Percentiles rank a stretch among this genome's conserved stretches.
Evolutionary conservation across 2,888 invertebrate species (phyloP).

Genomic region (Gastrophysa polygoni): DNA sequence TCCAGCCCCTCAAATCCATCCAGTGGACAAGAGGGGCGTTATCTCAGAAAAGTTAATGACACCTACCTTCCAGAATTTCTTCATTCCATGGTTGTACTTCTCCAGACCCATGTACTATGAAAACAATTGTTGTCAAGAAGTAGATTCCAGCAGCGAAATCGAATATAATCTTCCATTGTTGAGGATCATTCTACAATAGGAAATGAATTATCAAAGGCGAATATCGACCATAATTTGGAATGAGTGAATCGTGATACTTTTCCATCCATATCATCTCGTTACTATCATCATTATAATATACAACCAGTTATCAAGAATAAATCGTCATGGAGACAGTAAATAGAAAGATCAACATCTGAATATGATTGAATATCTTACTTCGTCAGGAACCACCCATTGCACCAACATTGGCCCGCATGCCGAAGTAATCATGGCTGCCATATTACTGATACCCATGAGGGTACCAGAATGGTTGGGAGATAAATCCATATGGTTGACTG

Average conservation of each 20-base stretch:
- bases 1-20: too few relatives aligned
- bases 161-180: constrained; percentile 15
- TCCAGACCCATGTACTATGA: constrained; percentile 7
- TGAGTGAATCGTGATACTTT: too few relatives aligned
- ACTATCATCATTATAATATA: too few relatives aligned
- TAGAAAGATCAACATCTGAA: neutral
- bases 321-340: too few relatives aligned
- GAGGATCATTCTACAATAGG: constrained; percentile 11
- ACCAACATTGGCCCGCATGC: constrained; percentile 78
- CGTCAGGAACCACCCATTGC: constrained; percentile 69
- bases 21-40: too few relatives aligned
- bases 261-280: too few relatives aligned
- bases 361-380: constrained; percentile 65
- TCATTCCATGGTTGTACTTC: constrained; percentile 18
- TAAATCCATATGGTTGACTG: constrained; percentile 81
- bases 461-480: constrained; percentile 84
- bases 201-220: too few relatives aligned
- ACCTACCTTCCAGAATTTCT: too few relatives aligned
- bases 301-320: too few relatives aligned
- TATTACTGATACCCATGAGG: constrained; percentile 83
- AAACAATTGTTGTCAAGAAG: neutral
- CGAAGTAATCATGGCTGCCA: constrained; percentile 76
- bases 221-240: too few relatives aligned
- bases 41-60: too few relatives aligned
- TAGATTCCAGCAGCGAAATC: constrained; percentile 2